phyloP scores from a whole-genome alignment of 2,113 vertebrate genomes.

The Melozone crissalis region DNA sequence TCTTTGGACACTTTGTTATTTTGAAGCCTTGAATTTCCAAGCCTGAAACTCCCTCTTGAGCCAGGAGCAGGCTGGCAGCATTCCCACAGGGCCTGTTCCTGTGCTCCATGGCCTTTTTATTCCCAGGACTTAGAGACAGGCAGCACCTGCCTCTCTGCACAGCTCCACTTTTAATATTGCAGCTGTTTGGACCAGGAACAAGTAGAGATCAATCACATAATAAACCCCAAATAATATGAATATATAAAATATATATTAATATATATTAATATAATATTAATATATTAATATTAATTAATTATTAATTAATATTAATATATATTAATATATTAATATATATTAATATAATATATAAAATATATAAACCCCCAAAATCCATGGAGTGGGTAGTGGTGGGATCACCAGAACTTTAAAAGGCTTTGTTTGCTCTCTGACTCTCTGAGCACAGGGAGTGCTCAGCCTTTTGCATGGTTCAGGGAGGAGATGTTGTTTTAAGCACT shows the following conservation, averaged over 20 bases:
- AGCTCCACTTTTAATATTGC: background rate
- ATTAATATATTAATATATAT: background rate
- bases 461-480: background rate
- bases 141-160: background rate
- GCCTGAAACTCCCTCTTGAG: background rate
- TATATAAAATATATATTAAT: too few species aligned
- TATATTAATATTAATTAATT: too few species aligned
- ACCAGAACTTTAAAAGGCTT: background rate
- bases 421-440: background rate
- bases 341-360: background rate
- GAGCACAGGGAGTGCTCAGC: background rate
- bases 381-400: background rate
- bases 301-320: background rate
- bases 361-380: background rate
- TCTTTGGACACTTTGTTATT: background rate
- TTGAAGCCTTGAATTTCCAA: background rate
- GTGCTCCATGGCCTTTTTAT: background rate
- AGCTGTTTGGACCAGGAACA: background rate
- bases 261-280: too few species aligned
- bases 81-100: background rate
- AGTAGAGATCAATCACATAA: background rate
- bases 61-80: background rate
- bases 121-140: background rate
- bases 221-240: background rate
- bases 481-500: background rate